phyloP scores from a whole-genome alignment of 1,140 invertebrate species.

The Amyelois transitella region DNA sequence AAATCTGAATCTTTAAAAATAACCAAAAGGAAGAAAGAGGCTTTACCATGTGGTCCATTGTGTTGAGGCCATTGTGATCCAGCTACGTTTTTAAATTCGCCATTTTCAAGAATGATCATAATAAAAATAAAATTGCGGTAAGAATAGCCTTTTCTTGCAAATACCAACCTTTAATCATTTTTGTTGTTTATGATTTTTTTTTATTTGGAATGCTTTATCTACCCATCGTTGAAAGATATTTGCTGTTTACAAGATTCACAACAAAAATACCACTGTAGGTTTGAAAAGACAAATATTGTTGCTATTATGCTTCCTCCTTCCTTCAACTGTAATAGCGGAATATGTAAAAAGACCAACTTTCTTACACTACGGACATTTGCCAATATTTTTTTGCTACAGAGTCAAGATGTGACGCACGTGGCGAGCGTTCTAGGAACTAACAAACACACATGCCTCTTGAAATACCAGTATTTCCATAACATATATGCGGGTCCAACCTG shows the following conservation, averaged over 20 bases:
- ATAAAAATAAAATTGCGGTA: slow-evolving; percentile 52
- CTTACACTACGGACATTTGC: neutral
- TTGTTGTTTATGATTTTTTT: too few relatives aligned
- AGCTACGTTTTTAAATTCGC: slow-evolving; percentile 44
- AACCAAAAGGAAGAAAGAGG: slow-evolving; percentile 42
- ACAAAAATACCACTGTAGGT: too few relatives aligned
- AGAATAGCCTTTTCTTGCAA: slow-evolving; percentile 47
- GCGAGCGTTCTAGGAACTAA: slow-evolving; percentile 52
- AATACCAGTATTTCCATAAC: slow-evolving; percentile 31
- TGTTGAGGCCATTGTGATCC: slow-evolving; percentile 50
- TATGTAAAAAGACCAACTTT: neutral
- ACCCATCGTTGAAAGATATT: too few relatives aligned
- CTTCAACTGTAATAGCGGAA: too few relatives aligned
- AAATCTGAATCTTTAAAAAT: slow-evolving; percentile 41
- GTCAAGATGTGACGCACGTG: slow-evolving; percentile 47
- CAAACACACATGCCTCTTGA: slow-evolving; percentile 35
- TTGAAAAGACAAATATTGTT: too few relatives aligned
- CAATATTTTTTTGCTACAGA: slow-evolving; percentile 39
- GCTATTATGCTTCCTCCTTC: neutral
- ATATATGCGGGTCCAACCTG: slow-evolving; percentile 27
- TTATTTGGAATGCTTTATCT: too few relatives aligned
- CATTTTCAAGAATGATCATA: slow-evolving; percentile 41
- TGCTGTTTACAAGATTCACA: too few relatives aligned
- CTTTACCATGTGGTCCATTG: slow-evolving; percentile 59
- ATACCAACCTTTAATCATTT: too few relatives aligned